Base-by-base conservation (phyloP, 2,113 vertebrate species). In the Cyprinus carpio region DNA sequence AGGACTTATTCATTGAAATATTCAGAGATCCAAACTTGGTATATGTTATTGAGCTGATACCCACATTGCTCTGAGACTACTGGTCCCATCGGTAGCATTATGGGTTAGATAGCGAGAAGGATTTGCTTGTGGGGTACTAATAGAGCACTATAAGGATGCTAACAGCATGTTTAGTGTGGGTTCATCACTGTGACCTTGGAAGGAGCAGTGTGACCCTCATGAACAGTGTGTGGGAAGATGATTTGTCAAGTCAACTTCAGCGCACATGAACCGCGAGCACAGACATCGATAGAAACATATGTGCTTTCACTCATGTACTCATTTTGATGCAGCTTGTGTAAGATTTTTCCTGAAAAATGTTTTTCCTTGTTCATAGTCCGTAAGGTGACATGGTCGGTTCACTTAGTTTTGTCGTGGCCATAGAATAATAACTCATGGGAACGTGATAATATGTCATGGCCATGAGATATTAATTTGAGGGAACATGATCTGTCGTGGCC, bases 1-100 rank as follows among this genome's bases (percentile, higher is more conserved):
- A 65, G 64, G 78, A 72, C 79, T 23, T 54, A 54, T 54, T 31
- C 25, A 29, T 75, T 76, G 85, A 67, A 67, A 56, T 3, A 46
- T 46, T 46, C 43, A 46, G 2, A 46, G 25, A 25, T 46, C 16
- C 46, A 56, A 18, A 74, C 49, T 49, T 46, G 20, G 34, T 54
- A 12, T 75, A 34, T 29, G 40, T 56, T 37, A 49, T 25, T 49
- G 29, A 43, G 75, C 54, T 82, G 16, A 6, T 90, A 79, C 92
- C 91, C 90, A 93, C 92, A 80, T 89, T 89, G 71, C 60, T 76
- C 54, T 72, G 34, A 54, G 75, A 85, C 43, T 31, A 6, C 10
- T 56, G 34, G 54, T 37, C 40, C 25, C 56, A 85, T 27, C 58
- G 75, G 84, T 72, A 9, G 87, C 87, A 89, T 86, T 85, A 89